These are phyloP conservation scores for Apodemia hepburni DNA, from an alignment of 2,888 invertebrate genomes.

Conservation along the genomic window DNA sequence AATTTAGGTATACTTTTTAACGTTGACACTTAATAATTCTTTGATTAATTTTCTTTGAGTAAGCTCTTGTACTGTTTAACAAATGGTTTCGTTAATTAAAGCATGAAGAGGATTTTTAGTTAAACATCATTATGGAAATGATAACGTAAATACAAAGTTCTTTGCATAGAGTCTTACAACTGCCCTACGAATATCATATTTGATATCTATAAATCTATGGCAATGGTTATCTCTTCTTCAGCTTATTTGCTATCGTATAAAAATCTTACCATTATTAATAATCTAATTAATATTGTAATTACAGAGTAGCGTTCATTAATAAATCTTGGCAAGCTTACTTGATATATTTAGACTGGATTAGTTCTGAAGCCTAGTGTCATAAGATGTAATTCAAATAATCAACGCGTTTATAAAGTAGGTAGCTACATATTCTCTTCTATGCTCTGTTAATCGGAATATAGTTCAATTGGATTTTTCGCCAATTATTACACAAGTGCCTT, in stretches of 20 bases:
- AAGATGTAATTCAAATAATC: not conserved
- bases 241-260: not conserved
- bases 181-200: too few species aligned
- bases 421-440: not conserved
- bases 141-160: too few species aligned
- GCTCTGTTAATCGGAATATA: too few species aligned
- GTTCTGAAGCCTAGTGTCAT: not conserved
- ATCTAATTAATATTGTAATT: slow-evolving; percentile 1
- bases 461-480: not conserved
- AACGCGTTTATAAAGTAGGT: not conserved
- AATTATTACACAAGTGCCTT: not conserved
- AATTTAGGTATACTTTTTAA: too few species aligned
- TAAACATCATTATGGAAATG: too few species aligned
- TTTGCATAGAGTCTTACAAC: too few species aligned
- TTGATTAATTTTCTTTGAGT: too few species aligned
- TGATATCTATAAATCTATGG: not conserved
- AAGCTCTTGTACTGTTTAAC: too few species aligned
- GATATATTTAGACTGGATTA: not conserved
- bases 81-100: too few species aligned
- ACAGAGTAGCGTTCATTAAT: not conserved
- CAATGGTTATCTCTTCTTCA: not conserved
- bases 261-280: not conserved
- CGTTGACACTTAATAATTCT: too few species aligned
- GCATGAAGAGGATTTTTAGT: too few species aligned
- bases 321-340: not conserved